Percentiles rank a stretch among this genome's conserved stretches.
These are phyloP conservation scores for Nipponacmea schrenckii DNA, from an alignment of 2,888 invertebrate genomes.

Conservation along the genomic window DNA sequence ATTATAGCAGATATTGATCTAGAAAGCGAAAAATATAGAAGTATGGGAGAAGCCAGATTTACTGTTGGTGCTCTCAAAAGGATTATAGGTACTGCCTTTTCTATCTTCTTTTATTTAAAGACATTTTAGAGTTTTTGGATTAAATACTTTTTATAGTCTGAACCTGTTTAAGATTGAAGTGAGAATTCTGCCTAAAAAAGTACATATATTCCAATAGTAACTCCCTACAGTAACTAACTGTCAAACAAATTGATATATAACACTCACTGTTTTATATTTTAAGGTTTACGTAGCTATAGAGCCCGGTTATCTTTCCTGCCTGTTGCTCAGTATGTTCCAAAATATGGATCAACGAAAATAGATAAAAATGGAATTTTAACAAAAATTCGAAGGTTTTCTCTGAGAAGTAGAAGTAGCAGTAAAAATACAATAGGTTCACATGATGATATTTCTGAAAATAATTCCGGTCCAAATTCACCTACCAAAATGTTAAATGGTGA, in stretches of 20 bases:
- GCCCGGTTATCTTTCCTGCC: constrained; percentile 87
- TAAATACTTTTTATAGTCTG: too few relatives aligned
- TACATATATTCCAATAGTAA: too few relatives aligned
- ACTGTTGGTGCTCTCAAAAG: constrained; percentile 89
- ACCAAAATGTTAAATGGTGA: background rate
- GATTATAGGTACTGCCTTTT: constrained; percentile 74
- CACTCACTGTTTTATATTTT: constrained; percentile 23
- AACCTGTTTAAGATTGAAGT: too few relatives aligned
- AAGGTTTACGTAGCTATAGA: constrained; percentile 79
- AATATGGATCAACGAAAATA: constrained; percentile 13
- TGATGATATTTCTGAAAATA: background rate
- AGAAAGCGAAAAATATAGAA: constrained; percentile 91
- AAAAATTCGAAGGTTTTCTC: constrained; percentile 36
- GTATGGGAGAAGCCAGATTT: constrained; percentile 90
- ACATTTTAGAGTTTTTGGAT: too few relatives aligned
- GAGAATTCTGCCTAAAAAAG: too few relatives aligned
- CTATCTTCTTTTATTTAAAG: too few relatives aligned
- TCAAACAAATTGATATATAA: too few relatives aligned
- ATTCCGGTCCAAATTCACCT: background rate
- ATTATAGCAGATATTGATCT: constrained; percentile 94
- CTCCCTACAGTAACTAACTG: too few relatives aligned
- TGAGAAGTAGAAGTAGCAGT: constrained; percentile 30
- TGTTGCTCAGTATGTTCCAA: constrained; percentile 63
- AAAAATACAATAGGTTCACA: constrained; percentile 21
- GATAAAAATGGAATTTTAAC: constrained; percentile 22